phyloP scores from a whole-genome alignment of 2,113 vertebrate species.

The Oreotrochilus melanogaster region DNA sequence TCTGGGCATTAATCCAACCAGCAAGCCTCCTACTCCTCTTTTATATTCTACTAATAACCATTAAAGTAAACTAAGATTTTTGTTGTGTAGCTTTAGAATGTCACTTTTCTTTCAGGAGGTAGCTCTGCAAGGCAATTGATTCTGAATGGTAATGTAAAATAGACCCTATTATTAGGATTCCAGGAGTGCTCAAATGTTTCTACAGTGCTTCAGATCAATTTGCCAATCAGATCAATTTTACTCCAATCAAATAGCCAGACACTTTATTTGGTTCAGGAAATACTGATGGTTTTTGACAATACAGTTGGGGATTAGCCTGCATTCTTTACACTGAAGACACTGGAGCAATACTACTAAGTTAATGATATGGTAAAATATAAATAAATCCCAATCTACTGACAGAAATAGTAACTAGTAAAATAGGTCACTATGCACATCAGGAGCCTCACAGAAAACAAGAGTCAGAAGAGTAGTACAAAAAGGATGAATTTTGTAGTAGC shows the following conservation, averaged over 20 bases:
- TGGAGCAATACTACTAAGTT: neutral
- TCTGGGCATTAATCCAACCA: neutral
- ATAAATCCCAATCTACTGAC: neutral
- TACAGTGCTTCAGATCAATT: neutral
- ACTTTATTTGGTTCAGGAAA: neutral
- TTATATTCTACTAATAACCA: neutral
- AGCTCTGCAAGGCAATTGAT: neutral
- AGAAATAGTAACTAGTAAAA: neutral
- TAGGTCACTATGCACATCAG: neutral
- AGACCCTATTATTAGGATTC: neutral
- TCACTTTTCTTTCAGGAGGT: neutral
- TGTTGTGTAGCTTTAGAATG: neutral
- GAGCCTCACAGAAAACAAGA: neutral
- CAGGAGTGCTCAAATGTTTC: neutral
- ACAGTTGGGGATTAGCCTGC: neutral
- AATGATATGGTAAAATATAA: neutral
- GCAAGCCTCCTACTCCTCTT: neutral
- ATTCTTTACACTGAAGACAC: neutral
- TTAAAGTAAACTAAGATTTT: neutral
- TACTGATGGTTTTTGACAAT: neutral
- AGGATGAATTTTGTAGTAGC: neutral
- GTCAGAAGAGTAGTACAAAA: neutral
- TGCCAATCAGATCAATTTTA: neutral
- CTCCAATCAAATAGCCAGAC: neutral
- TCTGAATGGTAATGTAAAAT: neutral